Evolutionary conservation across 2,888 invertebrate species (phyloP).

Genomic region (Leptogaster cylindrica): DNA sequence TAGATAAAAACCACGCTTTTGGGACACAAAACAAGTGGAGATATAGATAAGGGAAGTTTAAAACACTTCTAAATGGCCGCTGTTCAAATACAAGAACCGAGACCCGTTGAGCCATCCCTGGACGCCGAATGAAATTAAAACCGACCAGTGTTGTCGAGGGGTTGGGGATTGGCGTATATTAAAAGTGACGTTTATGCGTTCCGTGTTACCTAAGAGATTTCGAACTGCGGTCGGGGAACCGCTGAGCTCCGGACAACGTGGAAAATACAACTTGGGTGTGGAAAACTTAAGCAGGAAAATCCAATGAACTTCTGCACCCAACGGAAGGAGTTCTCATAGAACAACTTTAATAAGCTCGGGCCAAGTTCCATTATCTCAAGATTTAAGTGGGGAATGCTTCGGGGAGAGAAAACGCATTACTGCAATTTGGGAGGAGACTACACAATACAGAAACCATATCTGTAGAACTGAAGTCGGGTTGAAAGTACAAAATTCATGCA

Average conservation of each 20-base stretch:
- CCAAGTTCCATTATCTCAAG: no score
- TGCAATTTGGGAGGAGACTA: no score
- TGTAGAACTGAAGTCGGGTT: no score
- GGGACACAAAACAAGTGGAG: slow-evolving; percentile 26
- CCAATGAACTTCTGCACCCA: no score
- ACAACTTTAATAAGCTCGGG: no score
- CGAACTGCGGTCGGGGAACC: not conserved
- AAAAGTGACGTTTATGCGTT: slow-evolving; percentile 24
- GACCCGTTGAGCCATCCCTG: not conserved
- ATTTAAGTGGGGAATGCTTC: no score
- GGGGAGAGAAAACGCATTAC: no score
- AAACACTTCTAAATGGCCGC: slow-evolving; percentile 26
- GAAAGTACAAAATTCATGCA: no score
- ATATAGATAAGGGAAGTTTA: slow-evolving; percentile 42
- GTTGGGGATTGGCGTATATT: not conserved
- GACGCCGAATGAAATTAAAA: slow-evolving; percentile 12
- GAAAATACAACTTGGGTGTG: slow-evolving; percentile 20
- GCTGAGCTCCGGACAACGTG: not conserved
- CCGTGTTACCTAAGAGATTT: not conserved
- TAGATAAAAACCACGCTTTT: slow-evolving; percentile 23
- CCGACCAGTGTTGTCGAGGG: no score
- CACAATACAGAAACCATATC: no score
- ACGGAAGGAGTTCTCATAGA: no score
- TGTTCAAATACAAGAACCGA: slow-evolving; percentile 42
- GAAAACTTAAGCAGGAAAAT: slow-evolving; percentile 1